phyloP scores from a whole-genome alignment of 30 jellyfish, hydroid and myxozoan species.

The Pseudorhiza aurosa region DNA sequence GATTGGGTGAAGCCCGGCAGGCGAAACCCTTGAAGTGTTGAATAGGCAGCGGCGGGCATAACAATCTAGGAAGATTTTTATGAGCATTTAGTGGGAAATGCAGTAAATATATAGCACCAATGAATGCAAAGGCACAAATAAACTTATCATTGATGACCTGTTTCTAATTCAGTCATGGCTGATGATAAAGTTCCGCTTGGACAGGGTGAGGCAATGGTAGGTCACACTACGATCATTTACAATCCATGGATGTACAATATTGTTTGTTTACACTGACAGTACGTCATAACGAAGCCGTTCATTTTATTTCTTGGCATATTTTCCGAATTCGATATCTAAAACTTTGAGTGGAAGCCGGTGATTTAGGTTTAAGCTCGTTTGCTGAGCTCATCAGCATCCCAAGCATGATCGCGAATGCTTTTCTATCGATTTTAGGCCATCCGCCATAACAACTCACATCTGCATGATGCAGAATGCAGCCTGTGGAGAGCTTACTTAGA shows the following conservation, averaged over 20 bases:
- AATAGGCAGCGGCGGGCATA: conserved; percentile 14
- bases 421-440: too few species aligned
- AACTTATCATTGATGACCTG: not conserved
- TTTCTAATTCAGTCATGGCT: conserved; percentile 34
- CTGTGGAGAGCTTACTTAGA: too few species aligned
- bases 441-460: not conserved
- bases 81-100: not conserved
- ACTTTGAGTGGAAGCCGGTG: too few species aligned
- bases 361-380: too few species aligned
- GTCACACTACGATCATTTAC: not conserved
- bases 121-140: not conserved
- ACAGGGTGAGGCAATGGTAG: conserved; percentile 69
- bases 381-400: too few species aligned
- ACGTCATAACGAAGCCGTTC: too few species aligned
- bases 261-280: not conserved
- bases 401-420: too few species aligned
- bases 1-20: conserved; percentile 32
- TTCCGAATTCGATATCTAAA: too few species aligned
- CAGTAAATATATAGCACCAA: conserved; percentile 10
- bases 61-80: not conserved
- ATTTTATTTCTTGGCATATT: too few species aligned
- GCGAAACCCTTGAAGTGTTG: conserved; percentile 19
- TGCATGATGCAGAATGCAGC: too few species aligned
- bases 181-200: conserved; percentile 76
- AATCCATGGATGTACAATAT: not conserved